Percentiles rank a stretch among this genome's conserved stretches.
Conservation (phyloP, 2,888 invertebrate species). For the Neoscelio sp. region DNA sequence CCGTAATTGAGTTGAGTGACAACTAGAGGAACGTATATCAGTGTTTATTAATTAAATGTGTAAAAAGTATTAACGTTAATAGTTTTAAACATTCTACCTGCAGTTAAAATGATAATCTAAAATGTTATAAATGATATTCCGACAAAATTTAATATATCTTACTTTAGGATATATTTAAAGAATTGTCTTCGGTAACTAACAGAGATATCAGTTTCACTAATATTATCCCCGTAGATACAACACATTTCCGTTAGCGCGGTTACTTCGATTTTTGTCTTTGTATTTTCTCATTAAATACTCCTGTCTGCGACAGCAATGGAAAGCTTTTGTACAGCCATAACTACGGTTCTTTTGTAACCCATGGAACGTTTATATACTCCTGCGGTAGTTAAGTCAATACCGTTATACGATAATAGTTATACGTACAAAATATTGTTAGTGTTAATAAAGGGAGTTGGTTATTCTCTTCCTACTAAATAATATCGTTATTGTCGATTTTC, state of each 20-base stretch:
- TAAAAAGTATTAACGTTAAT: too few relatives aligned
- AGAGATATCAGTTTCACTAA: slow-evolving; percentile 16
- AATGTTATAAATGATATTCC: too few relatives aligned
- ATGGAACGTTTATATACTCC: slow-evolving; percentile 6
- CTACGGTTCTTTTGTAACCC: slow-evolving; percentile 5
- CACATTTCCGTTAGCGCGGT: neutral
- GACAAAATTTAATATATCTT: too few relatives aligned
- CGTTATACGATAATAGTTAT: slow-evolving; percentile 2
- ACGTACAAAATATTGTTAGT: neutral
- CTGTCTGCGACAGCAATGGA: slow-evolving; percentile 14
- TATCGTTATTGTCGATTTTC: neutral
- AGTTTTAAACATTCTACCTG: too few relatives aligned
- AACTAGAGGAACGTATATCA: too few relatives aligned
- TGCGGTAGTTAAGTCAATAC: slow-evolving; percentile 17
- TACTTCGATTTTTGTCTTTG: slow-evolving; percentile 13
- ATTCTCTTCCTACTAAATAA: neutral
- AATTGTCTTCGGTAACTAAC: too few relatives aligned
- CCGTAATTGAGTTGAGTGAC: too few relatives aligned
- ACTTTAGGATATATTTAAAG: too few relatives aligned
- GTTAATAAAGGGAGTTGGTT: neutral
- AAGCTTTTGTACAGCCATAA: slow-evolving; percentile 13
- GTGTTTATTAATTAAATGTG: too few relatives aligned
- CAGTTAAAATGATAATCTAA: too few relatives aligned
- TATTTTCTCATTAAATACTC: slow-evolving; percentile 37
- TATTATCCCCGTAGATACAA: slow-evolving; percentile 1